Conservation (phyloP, 2,888 invertebrate genomes). For the Xanthia icteritia region DNA sequence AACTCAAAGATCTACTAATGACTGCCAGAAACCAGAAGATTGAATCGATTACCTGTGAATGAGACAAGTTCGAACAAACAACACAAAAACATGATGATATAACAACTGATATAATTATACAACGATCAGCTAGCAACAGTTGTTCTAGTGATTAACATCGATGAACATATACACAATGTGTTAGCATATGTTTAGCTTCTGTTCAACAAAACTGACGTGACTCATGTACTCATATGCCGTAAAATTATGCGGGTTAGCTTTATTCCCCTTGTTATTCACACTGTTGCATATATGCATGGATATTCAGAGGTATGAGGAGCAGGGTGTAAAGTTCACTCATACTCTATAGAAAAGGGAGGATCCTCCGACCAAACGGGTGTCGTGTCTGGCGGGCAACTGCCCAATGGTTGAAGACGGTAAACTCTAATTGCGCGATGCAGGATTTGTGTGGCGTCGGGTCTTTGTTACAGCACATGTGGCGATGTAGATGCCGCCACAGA, state of each 20-base stretch:
- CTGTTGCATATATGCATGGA: slow-evolving; percentile 1
- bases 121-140: slow-evolving; percentile 48
- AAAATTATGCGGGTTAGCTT: slow-evolving; percentile 40
- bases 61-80: not conserved
- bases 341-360: too few species aligned
- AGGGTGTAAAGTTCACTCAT: too few species aligned
- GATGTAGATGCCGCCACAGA: too few species aligned
- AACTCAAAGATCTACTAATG: too few species aligned
- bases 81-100: slow-evolving; percentile 6
- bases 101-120: slow-evolving; percentile 16
- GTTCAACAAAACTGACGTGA: slow-evolving; percentile 63
- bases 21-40: not conserved
- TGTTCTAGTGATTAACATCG: slow-evolving; percentile 59
- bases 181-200: slow-evolving; percentile 67
- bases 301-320: too few species aligned
- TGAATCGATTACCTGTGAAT: not conserved
- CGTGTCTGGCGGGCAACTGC: too few species aligned
- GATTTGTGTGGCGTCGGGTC: too few species aligned
- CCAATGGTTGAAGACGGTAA: too few species aligned
- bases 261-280: slow-evolving; percentile 4
- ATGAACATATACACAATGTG: slow-evolving; percentile 57
- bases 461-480: too few species aligned
- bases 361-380: too few species aligned
- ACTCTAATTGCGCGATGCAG: too few species aligned
- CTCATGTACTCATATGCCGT: slow-evolving; percentile 51